Percentiles rank a stretch among this genome's conserved stretches.
Evolutionary conservation across 2,888 invertebrate species (phyloP).

Genomic region (Reticulitermes lucifugus): DNA sequence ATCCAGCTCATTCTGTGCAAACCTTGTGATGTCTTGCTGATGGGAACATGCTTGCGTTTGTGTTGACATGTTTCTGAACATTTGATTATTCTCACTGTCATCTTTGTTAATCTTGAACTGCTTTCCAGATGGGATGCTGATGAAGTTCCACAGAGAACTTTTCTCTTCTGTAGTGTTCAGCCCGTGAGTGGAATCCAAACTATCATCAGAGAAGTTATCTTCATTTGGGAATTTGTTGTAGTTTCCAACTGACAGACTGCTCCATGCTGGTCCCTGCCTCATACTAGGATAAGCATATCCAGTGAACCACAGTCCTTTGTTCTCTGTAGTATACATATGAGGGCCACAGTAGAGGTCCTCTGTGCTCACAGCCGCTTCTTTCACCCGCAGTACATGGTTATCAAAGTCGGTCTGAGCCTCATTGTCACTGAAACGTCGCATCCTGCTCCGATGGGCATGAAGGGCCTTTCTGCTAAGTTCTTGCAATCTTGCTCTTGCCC

Average conservation of each 20-base stretch:
- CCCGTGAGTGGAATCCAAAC: slow-evolving; percentile 26
- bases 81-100: not conserved
- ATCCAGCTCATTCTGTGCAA: not conserved
- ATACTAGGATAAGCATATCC: not conserved
- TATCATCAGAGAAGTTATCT: slow-evolving; percentile 50
- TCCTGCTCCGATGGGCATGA: slow-evolving; percentile 64
- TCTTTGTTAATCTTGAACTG: not conserved
- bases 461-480: slow-evolving; percentile 72
- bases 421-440: slow-evolving; percentile 64
- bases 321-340: not conserved
- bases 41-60: not conserved
- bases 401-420: slow-evolving; percentile 69
- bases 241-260: not conserved
- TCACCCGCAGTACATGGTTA: slow-evolving; percentile 67
- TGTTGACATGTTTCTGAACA: not conserved
- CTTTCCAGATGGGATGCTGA: slow-evolving; percentile 28
- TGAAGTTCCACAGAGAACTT: slow-evolving; percentile 16
- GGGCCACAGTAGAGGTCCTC: not conserved
- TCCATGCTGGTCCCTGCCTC: slow-evolving; percentile 1
- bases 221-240: slow-evolving; percentile 7
- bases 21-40: not conserved
- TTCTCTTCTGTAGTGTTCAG: not conserved
- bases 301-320: not conserved
- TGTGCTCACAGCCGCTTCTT: slow-evolving; percentile 64
- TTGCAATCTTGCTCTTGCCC: slow-evolving; percentile 69